Percentiles rank a stretch among this genome's conserved stretches.
Conservation (phyloP, 2,888 invertebrate species). For the Candidula unifasciata region DNA sequence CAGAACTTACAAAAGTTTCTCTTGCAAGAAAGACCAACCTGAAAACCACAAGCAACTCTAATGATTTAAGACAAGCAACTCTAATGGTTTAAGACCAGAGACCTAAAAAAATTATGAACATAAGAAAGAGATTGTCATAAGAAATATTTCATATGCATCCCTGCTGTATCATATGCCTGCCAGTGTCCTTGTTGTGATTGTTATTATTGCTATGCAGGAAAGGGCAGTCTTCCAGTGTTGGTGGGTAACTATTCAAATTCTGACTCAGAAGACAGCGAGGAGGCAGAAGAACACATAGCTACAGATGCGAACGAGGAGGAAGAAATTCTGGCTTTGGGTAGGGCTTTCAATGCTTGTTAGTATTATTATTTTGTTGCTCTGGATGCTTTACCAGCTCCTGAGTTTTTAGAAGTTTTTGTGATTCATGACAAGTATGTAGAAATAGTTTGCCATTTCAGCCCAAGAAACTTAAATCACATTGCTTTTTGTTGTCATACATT, state of each 20-base stretch:
- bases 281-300: conserved; percentile 10
- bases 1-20: too few relatives aligned
- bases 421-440: too few relatives aligned
- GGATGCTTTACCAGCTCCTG: too few relatives aligned
- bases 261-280: conserved; percentile 26
- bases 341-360: too few relatives aligned
- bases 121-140: neutral
- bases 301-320: neutral
- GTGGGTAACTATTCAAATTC: conserved; percentile 44
- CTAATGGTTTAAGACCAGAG: neutral
- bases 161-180: neutral
- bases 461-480: too few relatives aligned
- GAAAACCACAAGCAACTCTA: too few relatives aligned
- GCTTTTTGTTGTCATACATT: too few relatives aligned
- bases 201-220: conserved; percentile 11
- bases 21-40: too few relatives aligned
- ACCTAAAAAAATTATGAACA: neutral
- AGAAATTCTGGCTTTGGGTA: neutral
- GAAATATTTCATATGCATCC: neutral
- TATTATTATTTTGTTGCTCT: too few relatives aligned
- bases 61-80: too few relatives aligned
- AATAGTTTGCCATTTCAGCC: too few relatives aligned
- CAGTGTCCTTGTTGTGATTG: neutral
- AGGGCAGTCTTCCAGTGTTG: neutral
- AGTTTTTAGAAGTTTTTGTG: too few relatives aligned